Percentiles rank a stretch among this genome's conserved stretches.
These are phyloP conservation scores for Hippopotamus amphibius DNA, from an alignment of 2,113 vertebrate genomes.

Conservation along the genomic window DNA sequence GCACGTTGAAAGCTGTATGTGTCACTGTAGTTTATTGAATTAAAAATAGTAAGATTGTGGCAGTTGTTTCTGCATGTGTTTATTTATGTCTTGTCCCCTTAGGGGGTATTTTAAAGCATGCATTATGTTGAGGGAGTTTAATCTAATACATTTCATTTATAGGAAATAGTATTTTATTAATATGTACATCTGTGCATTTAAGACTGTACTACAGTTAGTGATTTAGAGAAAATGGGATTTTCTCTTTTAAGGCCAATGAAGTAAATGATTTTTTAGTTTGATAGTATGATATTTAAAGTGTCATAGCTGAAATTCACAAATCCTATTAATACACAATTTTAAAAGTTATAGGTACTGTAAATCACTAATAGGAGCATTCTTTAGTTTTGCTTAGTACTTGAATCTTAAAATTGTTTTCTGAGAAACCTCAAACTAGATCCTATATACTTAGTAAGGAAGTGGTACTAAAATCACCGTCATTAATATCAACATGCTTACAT, in stretches of 20 bases:
- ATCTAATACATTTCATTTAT: conserved; percentile 63
- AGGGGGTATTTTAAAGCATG: conserved; percentile 31
- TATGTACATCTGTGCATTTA: conserved; percentile 53
- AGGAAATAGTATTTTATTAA: conserved; percentile 60
- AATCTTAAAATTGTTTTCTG: conserved; percentile 54
- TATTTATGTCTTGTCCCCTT: conserved; percentile 57
- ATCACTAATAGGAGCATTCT: not conserved
- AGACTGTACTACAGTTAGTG: conserved; percentile 37
- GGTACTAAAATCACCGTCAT: not conserved
- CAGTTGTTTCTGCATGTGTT: conserved; percentile 33
- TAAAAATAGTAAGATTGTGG: conserved; percentile 60
- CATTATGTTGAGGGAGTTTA: conserved; percentile 56
- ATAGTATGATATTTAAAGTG: conserved; percentile 41
- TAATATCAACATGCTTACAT: not conserved
- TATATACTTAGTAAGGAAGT: not conserved
- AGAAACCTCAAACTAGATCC: not conserved
- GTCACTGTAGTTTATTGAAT: conserved; percentile 54
- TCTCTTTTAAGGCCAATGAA: conserved; percentile 49
- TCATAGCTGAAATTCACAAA: conserved; percentile 55
- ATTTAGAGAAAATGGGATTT: conserved; percentile 47
- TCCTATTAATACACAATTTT: conserved; percentile 19
- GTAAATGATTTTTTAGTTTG: conserved; percentile 61
- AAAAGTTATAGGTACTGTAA: conserved; percentile 31
- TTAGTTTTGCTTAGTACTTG: conserved; percentile 34
- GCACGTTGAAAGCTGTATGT: conserved; percentile 50